phyloP scores from a whole-genome alignment of 2,797 vertebrate species.

The Rhabdomys pumilio region DNA sequence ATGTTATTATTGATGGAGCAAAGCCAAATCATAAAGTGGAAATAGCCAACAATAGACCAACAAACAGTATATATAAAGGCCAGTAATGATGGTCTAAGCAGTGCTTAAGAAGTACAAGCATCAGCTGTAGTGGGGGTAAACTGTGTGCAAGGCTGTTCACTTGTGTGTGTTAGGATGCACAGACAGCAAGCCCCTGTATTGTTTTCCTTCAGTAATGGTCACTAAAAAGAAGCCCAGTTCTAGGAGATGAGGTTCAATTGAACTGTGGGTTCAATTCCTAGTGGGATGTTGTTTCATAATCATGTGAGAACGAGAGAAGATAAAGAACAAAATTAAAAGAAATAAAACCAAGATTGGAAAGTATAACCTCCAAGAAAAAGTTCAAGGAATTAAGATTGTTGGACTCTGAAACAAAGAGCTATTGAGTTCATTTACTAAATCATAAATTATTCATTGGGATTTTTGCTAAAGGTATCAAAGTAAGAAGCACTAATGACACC shows the following conservation, averaged over 20 bases:
- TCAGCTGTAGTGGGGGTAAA: not conserved
- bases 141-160: not conserved
- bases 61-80: not conserved
- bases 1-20: not conserved
- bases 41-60: conserved; percentile 47
- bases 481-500: conserved; percentile 2
- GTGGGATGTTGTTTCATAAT: conserved; percentile 16
- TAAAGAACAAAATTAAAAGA: conserved; percentile 53
- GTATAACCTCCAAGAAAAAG: conserved; percentile 24
- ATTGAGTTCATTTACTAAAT: conserved; percentile 44
- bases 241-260: not conserved
- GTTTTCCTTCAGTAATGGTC: conserved; percentile 18
- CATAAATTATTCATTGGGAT: conserved; percentile 10
- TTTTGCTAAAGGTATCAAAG: conserved; percentile 46
- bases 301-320: not conserved
- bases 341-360: conserved; percentile 37
- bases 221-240: conserved; percentile 42
- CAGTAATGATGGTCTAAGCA: not conserved
- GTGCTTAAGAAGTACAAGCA: conserved; percentile 40
- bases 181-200: not conserved
- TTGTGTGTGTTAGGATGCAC: conserved; percentile 42
- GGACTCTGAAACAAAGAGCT: conserved; percentile 51
- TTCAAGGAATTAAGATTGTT: conserved; percentile 22
- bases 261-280: not conserved
- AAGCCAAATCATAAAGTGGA: conserved; percentile 47